Percentiles rank a stretch among this genome's conserved stretches.
phyloP scores from a whole-genome alignment of 2,888 invertebrate genomes.

The Augochlorella aurata region DNA sequence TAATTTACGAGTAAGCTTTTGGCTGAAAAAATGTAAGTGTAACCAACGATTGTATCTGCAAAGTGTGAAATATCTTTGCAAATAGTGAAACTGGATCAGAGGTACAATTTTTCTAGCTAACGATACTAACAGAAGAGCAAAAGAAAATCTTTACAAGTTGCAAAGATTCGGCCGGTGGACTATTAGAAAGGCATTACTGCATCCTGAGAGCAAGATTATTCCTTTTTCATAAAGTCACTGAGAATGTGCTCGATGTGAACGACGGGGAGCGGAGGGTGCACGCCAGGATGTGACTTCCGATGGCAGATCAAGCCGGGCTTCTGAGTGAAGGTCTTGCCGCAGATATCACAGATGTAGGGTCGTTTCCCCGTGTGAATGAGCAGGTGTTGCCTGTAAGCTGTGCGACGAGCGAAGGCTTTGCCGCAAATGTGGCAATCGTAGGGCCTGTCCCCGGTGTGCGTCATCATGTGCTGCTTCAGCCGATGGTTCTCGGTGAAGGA shows the following conservation, averaged over 20 bases:
- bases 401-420: slow-evolving; percentile 78
- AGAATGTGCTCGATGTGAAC: slow-evolving; percentile 70
- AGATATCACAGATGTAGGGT: slow-evolving; percentile 70
- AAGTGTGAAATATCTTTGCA: background rate
- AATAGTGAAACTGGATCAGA: background rate
- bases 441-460: slow-evolving; percentile 82
- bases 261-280: slow-evolving; percentile 67
- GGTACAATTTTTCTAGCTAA: background rate
- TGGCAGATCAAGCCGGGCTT: slow-evolving; percentile 71
- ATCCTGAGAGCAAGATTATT: slow-evolving; percentile 18
- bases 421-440: slow-evolving; percentile 79
- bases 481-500: slow-evolving; percentile 81
- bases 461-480: slow-evolving; percentile 81
- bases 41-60: background rate
- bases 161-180: background rate
- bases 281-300: slow-evolving; percentile 71
- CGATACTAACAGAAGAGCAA: background rate
- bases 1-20: too few species aligned
- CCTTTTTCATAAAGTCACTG: slow-evolving; percentile 70
- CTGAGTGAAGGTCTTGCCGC: slow-evolving; percentile 70
- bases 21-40: background rate
- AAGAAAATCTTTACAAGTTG: background rate
- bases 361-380: slow-evolving; percentile 67
- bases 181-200: slow-evolving; percentile 3
- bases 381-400: slow-evolving; percentile 67